Percentiles rank a stretch among this genome's conserved stretches.
These are phyloP conservation scores for Stictonetta naevosa DNA, from an alignment of 2,113 vertebrate genomes.

Conservation along the genomic window DNA sequence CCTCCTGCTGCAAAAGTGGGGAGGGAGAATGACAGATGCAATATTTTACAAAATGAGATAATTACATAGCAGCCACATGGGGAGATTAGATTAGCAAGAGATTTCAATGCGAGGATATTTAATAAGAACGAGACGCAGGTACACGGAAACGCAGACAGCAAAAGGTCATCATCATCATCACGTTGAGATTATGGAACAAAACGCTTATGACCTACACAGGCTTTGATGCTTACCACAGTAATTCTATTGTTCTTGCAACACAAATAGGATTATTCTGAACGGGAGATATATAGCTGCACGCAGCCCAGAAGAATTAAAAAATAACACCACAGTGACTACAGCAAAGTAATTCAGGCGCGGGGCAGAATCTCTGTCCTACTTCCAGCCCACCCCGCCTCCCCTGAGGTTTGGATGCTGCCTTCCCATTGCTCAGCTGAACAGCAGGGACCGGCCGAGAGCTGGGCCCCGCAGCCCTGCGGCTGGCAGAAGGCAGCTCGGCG, in stretches of 20 bases:
- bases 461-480: not conserved
- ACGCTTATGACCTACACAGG: slow-evolving; percentile 45
- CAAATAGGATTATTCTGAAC: slow-evolving; percentile 66
- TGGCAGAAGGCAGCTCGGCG: not conserved
- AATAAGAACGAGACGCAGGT: slow-evolving; percentile 70
- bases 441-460: not conserved
- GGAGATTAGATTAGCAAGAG: slow-evolving; percentile 76
- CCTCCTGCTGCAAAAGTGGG: slow-evolving; percentile 3
- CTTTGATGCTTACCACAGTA: slow-evolving; percentile 55
- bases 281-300: slow-evolving; percentile 8
- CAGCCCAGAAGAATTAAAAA: slow-evolving; percentile 37
- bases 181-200: slow-evolving; percentile 46
- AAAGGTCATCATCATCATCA: slow-evolving; percentile 70
- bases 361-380: not conserved
- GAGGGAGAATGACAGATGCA: slow-evolving; percentile 69
- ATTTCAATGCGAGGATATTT: slow-evolving; percentile 71
- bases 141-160: not conserved
- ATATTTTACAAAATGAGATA: slow-evolving; percentile 79
- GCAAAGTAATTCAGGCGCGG: not conserved
- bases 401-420: not conserved
- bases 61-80: slow-evolving; percentile 75
- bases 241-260: slow-evolving; percentile 70
- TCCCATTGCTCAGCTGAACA: not conserved
- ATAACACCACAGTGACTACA: not conserved
- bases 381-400: not conserved